Percentiles rank a stretch among this genome's conserved stretches.
These are phyloP conservation scores for Aphaenogaster floridana DNA, from an alignment of 1,140 invertebrate genomes.

Conservation along the genomic window DNA sequence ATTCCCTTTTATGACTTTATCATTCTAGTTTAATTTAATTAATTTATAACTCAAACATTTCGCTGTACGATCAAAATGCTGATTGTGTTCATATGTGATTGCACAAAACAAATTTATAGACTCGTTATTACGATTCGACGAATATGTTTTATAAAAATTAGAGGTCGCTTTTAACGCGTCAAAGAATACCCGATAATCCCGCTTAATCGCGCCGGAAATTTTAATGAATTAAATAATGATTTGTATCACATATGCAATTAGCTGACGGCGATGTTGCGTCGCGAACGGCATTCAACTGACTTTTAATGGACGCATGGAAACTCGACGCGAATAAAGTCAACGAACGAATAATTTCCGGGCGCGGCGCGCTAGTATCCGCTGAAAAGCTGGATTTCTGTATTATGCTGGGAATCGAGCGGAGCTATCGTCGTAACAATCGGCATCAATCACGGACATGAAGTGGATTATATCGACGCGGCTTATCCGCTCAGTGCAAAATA, in stretches of 20 bases:
- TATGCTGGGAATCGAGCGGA: conserved; percentile 55
- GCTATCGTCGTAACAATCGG: conserved; percentile 62
- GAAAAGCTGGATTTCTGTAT: conserved; percentile 63
- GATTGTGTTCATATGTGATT: background rate
- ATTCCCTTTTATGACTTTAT: background rate
- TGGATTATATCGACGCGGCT: conserved; percentile 67
- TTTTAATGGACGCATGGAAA: conserved; percentile 45
- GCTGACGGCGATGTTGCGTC: conserved; percentile 28
- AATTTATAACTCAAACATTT: background rate
- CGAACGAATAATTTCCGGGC: conserved; percentile 41
- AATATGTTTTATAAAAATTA: conserved; percentile 28
- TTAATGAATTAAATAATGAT: conserved; percentile 62
- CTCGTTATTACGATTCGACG: conserved; percentile 1
- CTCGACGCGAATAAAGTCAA: conserved; percentile 51
- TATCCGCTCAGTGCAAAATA: conserved; percentile 56
- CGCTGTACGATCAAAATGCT: background rate
- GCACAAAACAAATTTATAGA: conserved; percentile 3
- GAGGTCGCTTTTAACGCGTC: conserved; percentile 31
- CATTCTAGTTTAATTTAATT: background rate
- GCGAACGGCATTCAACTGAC: conserved; percentile 39
- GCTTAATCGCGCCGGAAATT: conserved; percentile 55
- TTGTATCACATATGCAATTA: conserved; percentile 64
- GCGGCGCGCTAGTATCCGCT: conserved; percentile 35
- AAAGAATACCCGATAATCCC: conserved; percentile 40
- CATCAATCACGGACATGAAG: conserved; percentile 66